Evolutionary conservation across 92 coral and sea anemone species (phyloP), one percentile per base, ranked within the genome.

Genomic region (Scolanthus callimorphus): DNA sequence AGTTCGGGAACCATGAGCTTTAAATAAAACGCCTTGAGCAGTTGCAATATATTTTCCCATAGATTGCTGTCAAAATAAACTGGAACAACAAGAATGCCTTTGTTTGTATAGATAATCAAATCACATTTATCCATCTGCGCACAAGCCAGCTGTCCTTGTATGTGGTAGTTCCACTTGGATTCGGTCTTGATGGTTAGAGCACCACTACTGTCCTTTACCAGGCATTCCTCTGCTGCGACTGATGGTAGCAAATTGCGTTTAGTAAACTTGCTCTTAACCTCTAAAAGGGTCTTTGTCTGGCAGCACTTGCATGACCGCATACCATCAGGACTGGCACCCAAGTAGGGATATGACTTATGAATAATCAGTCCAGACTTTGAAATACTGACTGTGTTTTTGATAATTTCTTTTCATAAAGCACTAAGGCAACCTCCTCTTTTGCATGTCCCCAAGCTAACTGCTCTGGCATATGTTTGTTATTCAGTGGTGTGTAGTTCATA

Each of bases 241-340:
- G 20, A 57, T 31, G 56, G 73, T 49, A 49, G 50, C 38, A 65
- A 24, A 53, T 41, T 67, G 26, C 64, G 24, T 41, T 67, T 52
- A 13, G 62, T 21, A 41, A 34, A 54, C 38, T 52, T 43, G 53
- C 63, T 54, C 55, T 67, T 67, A 20, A 55, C 53, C 41, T 66
- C 73, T 15, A 66, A n/a, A 22, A 24, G 13, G 12, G 49, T 61
- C 23, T 55, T 54, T 13, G 6, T 39, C 4, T 2, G 39, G 21
- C 63, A 66, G 39, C 73, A 66, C 31, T 27, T 50, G 49, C 63
- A 67, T 11, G 25, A 24, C 49, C 63, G 26, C 0, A 55, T 17
- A 24, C 64, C 73, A 67, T 67, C 73, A 11, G 64, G 73, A 19
- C 64, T 67, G 3, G 73, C 63, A 25, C 63, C 73, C 27, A 55